These are phyloP conservation scores for Diadumene lineata DNA, from an alignment of 92 coral and sea anemone genomes.

Conservation along the genomic window DNA sequence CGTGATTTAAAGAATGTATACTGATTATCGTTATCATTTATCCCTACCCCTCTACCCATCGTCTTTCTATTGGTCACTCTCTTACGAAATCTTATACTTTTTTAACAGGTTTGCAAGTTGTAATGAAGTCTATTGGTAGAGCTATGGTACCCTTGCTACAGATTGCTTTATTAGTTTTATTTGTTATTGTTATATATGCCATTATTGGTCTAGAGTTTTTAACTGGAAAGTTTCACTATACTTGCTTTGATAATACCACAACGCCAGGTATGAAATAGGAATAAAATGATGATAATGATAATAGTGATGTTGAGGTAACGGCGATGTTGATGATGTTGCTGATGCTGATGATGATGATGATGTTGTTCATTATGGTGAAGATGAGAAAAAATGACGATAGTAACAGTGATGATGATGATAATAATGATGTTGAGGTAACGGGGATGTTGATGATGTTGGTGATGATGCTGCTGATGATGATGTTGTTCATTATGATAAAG, in stretches of 20 bases:
- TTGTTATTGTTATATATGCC: conserved; percentile 92
- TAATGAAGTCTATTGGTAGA: conserved; percentile 96
- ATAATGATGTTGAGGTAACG: not conserved
- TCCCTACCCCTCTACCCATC: too few species aligned
- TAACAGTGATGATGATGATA: too few species aligned
- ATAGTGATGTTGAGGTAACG: not conserved
- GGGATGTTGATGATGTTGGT: not conserved
- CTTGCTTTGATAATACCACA: conserved; percentile 55
- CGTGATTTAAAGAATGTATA: too few species aligned
- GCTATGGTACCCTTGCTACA: conserved; percentile 98
- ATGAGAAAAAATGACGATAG: too few species aligned
- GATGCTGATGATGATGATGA: not conserved
- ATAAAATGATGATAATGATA: too few species aligned
- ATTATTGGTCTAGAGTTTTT: conserved; percentile 92
- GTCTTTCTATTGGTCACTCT: too few species aligned
- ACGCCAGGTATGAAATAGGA: not conserved
- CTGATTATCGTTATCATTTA: too few species aligned
- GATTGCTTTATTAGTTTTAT: conserved; percentile 77
- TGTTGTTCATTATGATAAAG: not conserved
- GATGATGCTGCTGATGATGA: not conserved
- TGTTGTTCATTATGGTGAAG: not conserved
- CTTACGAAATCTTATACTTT: too few species aligned
- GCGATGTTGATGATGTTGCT: not conserved
- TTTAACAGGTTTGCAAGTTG: conserved; percentile 89
- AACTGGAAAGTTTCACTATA: conserved; percentile 66